These are phyloP conservation scores for Philypnodon macrostomus DNA, from an alignment of 2,797 vertebrate genomes.

Conservation along the genomic window DNA sequence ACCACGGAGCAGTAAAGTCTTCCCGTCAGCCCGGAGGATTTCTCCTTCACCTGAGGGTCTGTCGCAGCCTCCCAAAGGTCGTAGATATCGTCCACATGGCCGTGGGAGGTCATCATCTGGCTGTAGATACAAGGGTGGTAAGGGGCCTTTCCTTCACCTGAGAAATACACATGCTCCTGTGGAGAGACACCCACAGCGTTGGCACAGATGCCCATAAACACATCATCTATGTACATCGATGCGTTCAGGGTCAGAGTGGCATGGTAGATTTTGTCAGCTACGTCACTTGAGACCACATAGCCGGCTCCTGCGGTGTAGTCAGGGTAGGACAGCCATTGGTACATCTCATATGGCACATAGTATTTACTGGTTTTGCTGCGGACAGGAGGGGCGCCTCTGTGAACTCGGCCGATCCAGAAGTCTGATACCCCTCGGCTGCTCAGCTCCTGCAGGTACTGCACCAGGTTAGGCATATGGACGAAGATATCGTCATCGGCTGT, in stretches of 20 bases:
- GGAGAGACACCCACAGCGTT: slow-evolving; percentile 85
- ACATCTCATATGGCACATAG: slow-evolving; percentile 88
- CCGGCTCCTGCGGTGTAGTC: slow-evolving; percentile 94
- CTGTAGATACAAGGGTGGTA: slow-evolving; percentile 91
- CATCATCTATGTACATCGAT: slow-evolving; percentile 93
- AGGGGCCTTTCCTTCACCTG: slow-evolving; percentile 89
- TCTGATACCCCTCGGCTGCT: slow-evolving; percentile 72
- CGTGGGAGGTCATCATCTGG: slow-evolving; percentile 96
- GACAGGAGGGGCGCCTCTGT: slow-evolving; percentile 85
- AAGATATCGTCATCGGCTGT: slow-evolving; percentile 95
- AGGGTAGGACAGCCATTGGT: slow-evolving; percentile 90
- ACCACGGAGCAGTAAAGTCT: slow-evolving; percentile 84
- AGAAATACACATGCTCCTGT: slow-evolving; percentile 86
- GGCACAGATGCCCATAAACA: slow-evolving; percentile 96
- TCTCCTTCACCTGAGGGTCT: slow-evolving; percentile 76
- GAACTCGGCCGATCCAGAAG: slow-evolving; percentile 91
- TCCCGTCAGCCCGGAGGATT: slow-evolving; percentile 77
- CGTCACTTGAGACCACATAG: slow-evolving; percentile 88
- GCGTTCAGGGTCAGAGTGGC: slow-evolving; percentile 88
- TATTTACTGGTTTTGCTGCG: slow-evolving; percentile 90
- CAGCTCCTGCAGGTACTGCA: slow-evolving; percentile 83
- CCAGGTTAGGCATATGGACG: slow-evolving; percentile 92
- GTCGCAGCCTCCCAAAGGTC: slow-evolving; percentile 85
- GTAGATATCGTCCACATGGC: slow-evolving; percentile 85
- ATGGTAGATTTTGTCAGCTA: slow-evolving; percentile 85